Conservation (phyloP, 2,888 invertebrate species). For the Drosophila flavopinicola region DNA sequence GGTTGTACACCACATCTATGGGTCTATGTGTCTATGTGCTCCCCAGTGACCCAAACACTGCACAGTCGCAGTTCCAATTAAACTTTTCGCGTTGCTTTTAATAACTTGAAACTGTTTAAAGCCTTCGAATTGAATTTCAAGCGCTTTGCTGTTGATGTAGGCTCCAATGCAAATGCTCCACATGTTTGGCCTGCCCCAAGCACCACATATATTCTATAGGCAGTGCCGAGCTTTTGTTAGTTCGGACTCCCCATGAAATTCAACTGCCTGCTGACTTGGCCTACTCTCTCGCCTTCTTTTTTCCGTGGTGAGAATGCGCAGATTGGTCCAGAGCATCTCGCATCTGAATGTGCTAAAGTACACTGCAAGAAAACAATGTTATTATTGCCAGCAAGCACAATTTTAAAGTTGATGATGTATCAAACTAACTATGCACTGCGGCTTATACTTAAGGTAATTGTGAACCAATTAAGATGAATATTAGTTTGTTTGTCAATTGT, state of each 20-base stretch:
- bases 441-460: too few relatives aligned
- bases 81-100: conserved; percentile 74
- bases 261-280: conserved; percentile 1
- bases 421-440: too few relatives aligned
- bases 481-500: too few relatives aligned
- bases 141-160: conserved; percentile 53
- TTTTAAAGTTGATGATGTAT: too few relatives aligned
- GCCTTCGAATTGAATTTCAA: conserved; percentile 55
- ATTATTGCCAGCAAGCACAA: too few relatives aligned
- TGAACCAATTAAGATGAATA: too few relatives aligned
- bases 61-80: conserved; percentile 60
- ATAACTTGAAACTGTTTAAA: conserved; percentile 70
- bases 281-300: conserved; percentile 17
- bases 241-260: conserved; percentile 2
- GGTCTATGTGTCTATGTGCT: conserved; percentile 15
- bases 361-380: conserved; percentile 26
- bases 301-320: conserved; percentile 71
- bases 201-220: conserved; percentile 6
- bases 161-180: conserved; percentile 34
- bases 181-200: conserved; percentile 32
- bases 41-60: conserved; percentile 33
- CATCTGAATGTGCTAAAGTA: background rate
- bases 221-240: conserved; percentile 52
- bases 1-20: conserved; percentile 21
- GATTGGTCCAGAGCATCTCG: conserved; percentile 10